phyloP scores from a whole-genome alignment of 2,113 vertebrate genomes.

The Coreoperca whiteheadi region DNA sequence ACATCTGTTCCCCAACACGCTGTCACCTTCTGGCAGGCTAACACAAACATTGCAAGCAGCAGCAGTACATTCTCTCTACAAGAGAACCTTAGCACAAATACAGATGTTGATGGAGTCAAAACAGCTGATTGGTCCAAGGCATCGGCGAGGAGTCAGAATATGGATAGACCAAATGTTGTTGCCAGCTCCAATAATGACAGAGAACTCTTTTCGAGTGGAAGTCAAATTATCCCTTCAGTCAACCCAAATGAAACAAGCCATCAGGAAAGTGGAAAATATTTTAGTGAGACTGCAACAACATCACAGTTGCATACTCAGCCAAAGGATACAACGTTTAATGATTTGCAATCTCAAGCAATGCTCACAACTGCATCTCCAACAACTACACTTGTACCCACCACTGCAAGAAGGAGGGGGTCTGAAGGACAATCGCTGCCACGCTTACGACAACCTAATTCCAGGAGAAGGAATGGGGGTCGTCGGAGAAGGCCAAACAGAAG shows the following conservation, averaged over 20 bases:
- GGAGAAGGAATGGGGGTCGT: constrained; percentile 81
- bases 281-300: constrained; percentile 21
- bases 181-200: constrained; percentile 42
- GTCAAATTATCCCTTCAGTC: constrained; percentile 14
- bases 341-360: constrained; percentile 35
- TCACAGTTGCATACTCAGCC: not conserved
- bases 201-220: constrained; percentile 42
- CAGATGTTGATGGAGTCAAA: constrained; percentile 50
- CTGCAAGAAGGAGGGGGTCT: not conserved
- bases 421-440: not conserved
- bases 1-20: constrained; percentile 70
- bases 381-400: constrained; percentile 7
- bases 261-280: constrained; percentile 46
- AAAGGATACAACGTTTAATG: constrained; percentile 8
- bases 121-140: constrained; percentile 47
- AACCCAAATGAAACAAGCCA: constrained; percentile 26
- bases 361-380: constrained; percentile 43
- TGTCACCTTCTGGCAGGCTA: constrained; percentile 56
- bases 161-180: not conserved
- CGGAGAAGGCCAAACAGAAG: constrained; percentile 82
- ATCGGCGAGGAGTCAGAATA: not conserved
- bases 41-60: constrained; percentile 50
- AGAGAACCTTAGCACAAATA: constrained; percentile 53
- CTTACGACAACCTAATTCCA: constrained; percentile 48
- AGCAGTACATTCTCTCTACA: constrained; percentile 34